Evolutionary conservation across 2,888 invertebrate genomes (phyloP).

Genomic region (Amblyjoppa proteus): DNA sequence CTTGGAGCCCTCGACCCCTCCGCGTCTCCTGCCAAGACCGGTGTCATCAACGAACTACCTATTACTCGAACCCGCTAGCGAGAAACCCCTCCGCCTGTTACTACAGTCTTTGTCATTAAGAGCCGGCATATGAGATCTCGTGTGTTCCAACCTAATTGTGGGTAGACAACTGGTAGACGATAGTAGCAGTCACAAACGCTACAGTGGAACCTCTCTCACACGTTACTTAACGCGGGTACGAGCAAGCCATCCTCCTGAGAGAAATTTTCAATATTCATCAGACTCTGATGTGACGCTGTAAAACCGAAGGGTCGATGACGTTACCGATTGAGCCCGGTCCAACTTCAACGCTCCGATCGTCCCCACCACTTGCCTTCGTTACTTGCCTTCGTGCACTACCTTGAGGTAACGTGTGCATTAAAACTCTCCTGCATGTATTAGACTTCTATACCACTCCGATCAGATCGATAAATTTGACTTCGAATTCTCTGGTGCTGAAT

Average conservation of each 20-base stretch:
- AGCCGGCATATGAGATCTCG: not conserved
- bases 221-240: not conserved
- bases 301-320: no score
- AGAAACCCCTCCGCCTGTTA: not conserved
- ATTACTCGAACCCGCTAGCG: not conserved
- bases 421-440: not conserved
- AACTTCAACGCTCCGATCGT: not conserved
- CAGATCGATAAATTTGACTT: not conserved
- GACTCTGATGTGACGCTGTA: no score
- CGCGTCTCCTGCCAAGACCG: not conserved
- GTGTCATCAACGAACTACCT: slow-evolving; percentile 2
- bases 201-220: not conserved
- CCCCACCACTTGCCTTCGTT: not conserved
- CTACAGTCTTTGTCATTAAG: not conserved
- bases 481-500: not conserved
- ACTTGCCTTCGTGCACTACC: not conserved
- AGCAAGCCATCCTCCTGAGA: no score
- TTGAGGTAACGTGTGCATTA: not conserved
- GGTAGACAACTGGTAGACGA: not conserved
- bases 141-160: not conserved
- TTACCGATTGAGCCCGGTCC: not conserved
- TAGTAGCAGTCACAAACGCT: not conserved
- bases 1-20: not conserved
- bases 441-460: not conserved
- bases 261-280: no score